These are phyloP conservation scores for Drosophila merina DNA, from an alignment of 2,888 invertebrate species.

Conservation along the genomic window DNA sequence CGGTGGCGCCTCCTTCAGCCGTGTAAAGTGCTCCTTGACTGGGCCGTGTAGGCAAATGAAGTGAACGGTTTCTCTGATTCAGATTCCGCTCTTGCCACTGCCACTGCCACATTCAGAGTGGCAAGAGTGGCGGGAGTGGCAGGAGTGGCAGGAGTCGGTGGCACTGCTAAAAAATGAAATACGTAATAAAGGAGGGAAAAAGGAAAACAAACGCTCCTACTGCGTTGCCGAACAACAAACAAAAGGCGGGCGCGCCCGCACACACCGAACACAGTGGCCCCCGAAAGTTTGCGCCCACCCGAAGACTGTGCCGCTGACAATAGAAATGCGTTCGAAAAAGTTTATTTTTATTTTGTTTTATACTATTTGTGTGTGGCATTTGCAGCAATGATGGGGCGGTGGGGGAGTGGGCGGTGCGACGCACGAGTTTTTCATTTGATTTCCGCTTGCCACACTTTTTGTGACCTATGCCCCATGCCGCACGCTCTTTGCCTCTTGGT, in stretches of 20 bases:
- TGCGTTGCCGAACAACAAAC: conserved; percentile 60
- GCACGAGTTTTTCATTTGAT: conserved; percentile 81
- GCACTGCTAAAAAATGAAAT: conserved; percentile 58
- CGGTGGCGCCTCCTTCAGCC: conserved; percentile 18
- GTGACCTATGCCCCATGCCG: conserved; percentile 6
- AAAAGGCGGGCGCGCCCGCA: conserved; percentile 65
- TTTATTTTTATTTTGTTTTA: conserved; percentile 48
- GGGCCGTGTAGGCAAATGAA: conserved; percentile 76
- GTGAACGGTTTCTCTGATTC: conserved; percentile 60
- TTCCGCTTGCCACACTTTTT: conserved; percentile 70
- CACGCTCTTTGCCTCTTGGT: conserved; percentile 11
- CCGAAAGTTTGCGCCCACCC: conserved; percentile 58
- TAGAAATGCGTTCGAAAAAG: conserved; percentile 75
- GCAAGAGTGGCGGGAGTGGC: background rate
- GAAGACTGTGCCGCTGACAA: conserved; percentile 67
- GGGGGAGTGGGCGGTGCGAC: conserved; percentile 30
- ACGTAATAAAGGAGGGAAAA: conserved; percentile 38
- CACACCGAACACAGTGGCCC: conserved; percentile 67
- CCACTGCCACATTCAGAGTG: conserved; percentile 26
- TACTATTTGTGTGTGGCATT: conserved; percentile 27
- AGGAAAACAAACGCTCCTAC: conserved; percentile 36
- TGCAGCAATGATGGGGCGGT: background rate
- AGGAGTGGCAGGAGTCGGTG: background rate
- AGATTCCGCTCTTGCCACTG: conserved; percentile 31
- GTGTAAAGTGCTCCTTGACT: conserved; percentile 73